phyloP scores from a whole-genome alignment of 2,888 invertebrate species.

The Timema podura region DNA sequence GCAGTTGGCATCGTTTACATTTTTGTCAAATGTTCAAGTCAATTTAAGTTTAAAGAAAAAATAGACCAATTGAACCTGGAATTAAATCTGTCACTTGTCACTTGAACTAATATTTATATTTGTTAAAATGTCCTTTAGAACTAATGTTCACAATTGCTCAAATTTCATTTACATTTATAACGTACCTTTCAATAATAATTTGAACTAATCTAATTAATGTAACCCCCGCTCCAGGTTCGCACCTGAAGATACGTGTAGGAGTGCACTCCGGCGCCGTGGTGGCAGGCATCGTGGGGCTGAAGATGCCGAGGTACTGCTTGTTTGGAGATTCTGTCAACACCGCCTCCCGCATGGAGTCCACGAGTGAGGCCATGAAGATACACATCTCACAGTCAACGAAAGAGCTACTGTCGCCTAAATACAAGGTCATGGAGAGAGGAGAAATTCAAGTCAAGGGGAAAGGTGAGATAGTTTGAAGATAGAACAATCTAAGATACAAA shows the following conservation, averaged over 20 bases:
- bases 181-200: too few species aligned
- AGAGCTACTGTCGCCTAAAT: constrained; percentile 67
- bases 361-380: constrained; percentile 88
- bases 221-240: constrained; percentile 65
- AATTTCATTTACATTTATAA: too few species aligned
- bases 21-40: too few species aligned
- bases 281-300: constrained; percentile 89
- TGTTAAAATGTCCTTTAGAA: too few species aligned
- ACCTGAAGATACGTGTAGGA: constrained; percentile 78
- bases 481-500: not conserved
- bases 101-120: too few species aligned
- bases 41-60: too few species aligned
- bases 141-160: too few species aligned
- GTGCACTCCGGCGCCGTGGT: constrained; percentile 72
- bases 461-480: constrained; percentile 51
- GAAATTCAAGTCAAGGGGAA: constrained; percentile 89
- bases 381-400: constrained; percentile 90
- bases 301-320: constrained; percentile 83
- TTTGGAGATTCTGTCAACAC: constrained; percentile 92
- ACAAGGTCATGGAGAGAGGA: constrained; percentile 71
- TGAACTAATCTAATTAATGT: too few species aligned
- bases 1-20: too few species aligned
- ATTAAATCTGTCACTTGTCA: too few species aligned
- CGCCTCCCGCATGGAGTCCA: constrained; percentile 90
- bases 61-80: too few species aligned